Evolutionary conservation across 2,113 vertebrate genomes (phyloP), one percentile per base, ranked within the genome.

Genomic region (Rhipidura dahli): DNA sequence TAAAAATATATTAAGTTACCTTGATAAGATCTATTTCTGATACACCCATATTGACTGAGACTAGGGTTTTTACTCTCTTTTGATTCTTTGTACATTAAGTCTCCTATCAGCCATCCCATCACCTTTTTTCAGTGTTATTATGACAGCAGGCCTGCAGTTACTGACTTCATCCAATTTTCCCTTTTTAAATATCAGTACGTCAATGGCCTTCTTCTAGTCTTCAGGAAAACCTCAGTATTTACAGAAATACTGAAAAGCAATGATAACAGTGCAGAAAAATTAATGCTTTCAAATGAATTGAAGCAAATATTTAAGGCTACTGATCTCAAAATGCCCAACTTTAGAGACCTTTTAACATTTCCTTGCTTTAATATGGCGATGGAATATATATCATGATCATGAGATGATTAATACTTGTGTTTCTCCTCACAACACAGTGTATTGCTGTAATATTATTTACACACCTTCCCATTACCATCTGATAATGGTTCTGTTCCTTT

Each of bases 1-100:
- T 96, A 95, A 95, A 95, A 94, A 89, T 79, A 96, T 94, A 96
- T 95, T 93, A 93, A 89, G 72, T 94, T 94, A 95, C 49, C 57
- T 84, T 91, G 91, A 95, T 93, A 95, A 87, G 37, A 92, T 94
- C 89, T 95, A 92, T 87, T 96, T 95, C 80, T 94, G 70, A 82
- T 87, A 87, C 53, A 93, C 7, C 40, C 47, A 27, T 91, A 92
- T 94, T 95, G 91, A 92, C 76, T 84, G 47, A 94, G 76, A 87
- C n/a, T 39, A 87, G 23, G 1, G 15, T 75, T 95, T 92, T 87
- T 78, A 64, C 59, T 89, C 42, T 78, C 72, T 84, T 90, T 83
- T 93, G 69, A 94, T 94, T 93, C 73, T 76, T 87, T 76, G 60
- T 91, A 65, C 44, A 82, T 84, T 64, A 79, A 64, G 45, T 49